Conservation (phyloP, 1,140 invertebrate genomes). For the Alviniconcha marisindica region DNA sequence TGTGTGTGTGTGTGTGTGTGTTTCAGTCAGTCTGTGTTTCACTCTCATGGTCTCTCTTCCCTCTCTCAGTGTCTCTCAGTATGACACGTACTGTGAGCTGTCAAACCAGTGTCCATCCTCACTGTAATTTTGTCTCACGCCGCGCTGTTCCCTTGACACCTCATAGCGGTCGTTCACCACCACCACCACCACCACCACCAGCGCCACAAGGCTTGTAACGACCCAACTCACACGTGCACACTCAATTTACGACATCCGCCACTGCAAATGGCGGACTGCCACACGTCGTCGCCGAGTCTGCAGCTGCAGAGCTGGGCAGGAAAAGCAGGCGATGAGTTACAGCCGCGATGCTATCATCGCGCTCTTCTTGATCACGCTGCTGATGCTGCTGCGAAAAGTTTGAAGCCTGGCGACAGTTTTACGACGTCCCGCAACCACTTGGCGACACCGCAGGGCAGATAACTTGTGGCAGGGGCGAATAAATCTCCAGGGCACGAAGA, state of each 20-base stretch:
- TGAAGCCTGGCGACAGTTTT: conserved; percentile 1
- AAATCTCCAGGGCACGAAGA: neutral
- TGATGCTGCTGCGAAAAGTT: neutral
- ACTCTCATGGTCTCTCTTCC: neutral
- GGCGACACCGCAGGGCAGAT: neutral
- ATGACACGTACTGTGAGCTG: neutral
- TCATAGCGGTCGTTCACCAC: neutral
- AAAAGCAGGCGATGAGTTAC: neutral
- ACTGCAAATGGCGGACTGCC: neutral
- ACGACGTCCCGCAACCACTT: neutral
- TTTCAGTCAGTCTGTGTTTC: too few relatives aligned
- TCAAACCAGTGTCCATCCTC: neutral
- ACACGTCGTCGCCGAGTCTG: neutral
- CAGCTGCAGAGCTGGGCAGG: neutral
- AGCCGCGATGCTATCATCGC: neutral
- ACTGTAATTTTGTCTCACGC: neutral
- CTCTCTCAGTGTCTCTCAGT: neutral
- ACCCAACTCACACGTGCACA: neutral
- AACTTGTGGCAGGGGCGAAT: neutral
- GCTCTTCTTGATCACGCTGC: neutral
- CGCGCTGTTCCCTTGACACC: neutral
- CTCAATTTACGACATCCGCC: conserved; percentile 8
- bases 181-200: neutral
- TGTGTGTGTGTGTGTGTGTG: too few relatives aligned
- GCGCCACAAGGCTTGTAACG: too few relatives aligned